Conservation (phyloP, 2,113 vertebrate genomes). For the Chaetops frenatus region DNA sequence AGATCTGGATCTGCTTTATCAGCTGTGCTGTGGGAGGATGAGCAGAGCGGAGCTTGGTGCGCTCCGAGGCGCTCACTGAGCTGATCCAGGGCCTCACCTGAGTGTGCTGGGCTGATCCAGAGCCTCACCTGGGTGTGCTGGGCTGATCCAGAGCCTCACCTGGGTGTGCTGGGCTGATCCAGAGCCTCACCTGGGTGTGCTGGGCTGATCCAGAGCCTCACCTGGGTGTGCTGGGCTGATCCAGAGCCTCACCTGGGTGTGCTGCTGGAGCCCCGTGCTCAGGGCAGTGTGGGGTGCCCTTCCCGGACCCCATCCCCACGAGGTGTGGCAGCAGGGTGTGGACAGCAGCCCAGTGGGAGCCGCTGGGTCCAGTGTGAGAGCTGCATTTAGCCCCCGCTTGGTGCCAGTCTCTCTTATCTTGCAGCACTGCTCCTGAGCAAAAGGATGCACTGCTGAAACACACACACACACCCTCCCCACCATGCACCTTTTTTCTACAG, state of each 20-base stretch:
- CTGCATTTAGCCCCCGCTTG: accelerated
- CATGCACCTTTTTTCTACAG: neutral
- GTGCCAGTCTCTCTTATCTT: neutral
- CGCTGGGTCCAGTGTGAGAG: too few species aligned
- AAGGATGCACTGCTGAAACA: neutral
- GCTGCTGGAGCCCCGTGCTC: neutral
- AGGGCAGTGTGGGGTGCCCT: neutral
- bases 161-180: neutral
- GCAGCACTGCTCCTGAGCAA: neutral
- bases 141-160: too few species aligned
- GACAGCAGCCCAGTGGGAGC: accelerated
- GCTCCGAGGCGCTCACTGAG: accelerated
- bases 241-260: accelerated
- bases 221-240: neutral
- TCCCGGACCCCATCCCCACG: accelerated
- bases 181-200: neutral
- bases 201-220: neutral
- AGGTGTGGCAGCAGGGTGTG: accelerated
- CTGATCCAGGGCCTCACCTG: neutral
- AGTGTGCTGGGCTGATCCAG: neutral
- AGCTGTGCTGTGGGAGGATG: neutral
- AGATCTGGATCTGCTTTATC: neutral
- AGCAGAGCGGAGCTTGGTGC: accelerated
- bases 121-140: neutral
- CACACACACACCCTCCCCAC: accelerated